Percentiles rank a stretch among this genome's conserved stretches.
Evolutionary conservation across 92 coral and sea anemone species (phyloP).

Genomic region (Micromussa lordhowensis): DNA sequence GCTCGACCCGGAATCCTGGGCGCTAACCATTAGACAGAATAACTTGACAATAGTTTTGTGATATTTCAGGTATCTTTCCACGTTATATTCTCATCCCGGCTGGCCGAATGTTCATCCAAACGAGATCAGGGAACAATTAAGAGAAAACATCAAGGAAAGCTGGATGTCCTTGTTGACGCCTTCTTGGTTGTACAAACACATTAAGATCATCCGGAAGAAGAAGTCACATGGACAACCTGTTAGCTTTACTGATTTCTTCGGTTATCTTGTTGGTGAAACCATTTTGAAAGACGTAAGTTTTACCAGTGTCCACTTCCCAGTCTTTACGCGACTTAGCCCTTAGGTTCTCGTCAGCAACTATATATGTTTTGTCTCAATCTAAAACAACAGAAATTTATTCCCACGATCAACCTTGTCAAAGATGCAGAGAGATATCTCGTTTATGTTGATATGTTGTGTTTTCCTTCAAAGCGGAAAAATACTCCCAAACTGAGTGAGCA

Average conservation of each 20-base stretch:
- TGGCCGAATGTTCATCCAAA: constrained; percentile 67
- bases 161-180: constrained; percentile 63
- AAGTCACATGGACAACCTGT: constrained; percentile 69
- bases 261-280: constrained; percentile 76
- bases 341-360: too few species aligned
- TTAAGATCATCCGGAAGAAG: constrained; percentile 48
- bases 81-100: constrained; percentile 71
- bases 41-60: background rate
- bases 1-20: too few species aligned
- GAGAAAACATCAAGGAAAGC: constrained; percentile 48
- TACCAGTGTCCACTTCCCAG: background rate
- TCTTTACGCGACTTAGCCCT: background rate
- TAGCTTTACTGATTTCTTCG: constrained; percentile 81
- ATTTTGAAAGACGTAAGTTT: constrained; percentile 63
- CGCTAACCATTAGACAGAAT: too few species aligned
- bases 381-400: too few species aligned
- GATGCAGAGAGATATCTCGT: too few species aligned
- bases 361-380: background rate
- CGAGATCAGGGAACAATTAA: constrained; percentile 52
- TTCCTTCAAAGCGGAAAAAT: constrained; percentile 14
- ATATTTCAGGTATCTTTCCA: constrained; percentile 70
- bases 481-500: constrained; percentile 48
- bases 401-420: too few species aligned
- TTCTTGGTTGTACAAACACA: constrained; percentile 52
- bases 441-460: background rate